A percentile compares a stretch with the other conserved stretches of the same genome.
Conservation (phyloP, 2,113 vertebrate species). For the Mormyrus lacerda region DNA sequence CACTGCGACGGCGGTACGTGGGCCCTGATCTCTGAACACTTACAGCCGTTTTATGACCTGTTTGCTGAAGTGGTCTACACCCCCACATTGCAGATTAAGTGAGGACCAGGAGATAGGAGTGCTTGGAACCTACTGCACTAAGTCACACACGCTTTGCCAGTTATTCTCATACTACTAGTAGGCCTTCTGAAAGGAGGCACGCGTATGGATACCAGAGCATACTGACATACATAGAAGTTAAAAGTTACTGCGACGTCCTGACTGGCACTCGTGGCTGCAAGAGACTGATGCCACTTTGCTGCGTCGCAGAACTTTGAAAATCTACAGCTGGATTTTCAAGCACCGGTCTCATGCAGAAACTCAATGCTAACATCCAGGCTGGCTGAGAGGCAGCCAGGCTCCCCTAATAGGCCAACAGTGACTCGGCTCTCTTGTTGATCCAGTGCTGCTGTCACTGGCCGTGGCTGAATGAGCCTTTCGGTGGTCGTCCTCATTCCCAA, state of each 20-base stretch:
- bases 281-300: not conserved
- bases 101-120: not conserved
- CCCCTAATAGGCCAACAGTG: not conserved
- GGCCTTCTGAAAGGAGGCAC: not conserved
- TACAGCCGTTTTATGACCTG: not conserved
- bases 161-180: not conserved
- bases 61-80: not conserved
- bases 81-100: not conserved
- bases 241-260: not conserved
- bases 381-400: not conserved
- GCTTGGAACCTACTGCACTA: not conserved
- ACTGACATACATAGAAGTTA: not conserved
- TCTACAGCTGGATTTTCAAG: not conserved
- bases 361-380: not conserved
- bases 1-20: not conserved
- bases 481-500: constrained; percentile 17
- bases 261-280: not conserved
- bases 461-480: not conserved
- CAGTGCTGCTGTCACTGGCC: constrained; percentile 27
- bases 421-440: not conserved
- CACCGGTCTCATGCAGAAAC: not conserved
- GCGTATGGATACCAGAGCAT: not conserved
- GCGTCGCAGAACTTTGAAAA: not conserved
- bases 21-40: not conserved
- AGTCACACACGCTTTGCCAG: not conserved